Base-by-base conservation (phyloP, 2,797 vertebrate genomes). In the Gymnoscopelus microlampas region DNA sequence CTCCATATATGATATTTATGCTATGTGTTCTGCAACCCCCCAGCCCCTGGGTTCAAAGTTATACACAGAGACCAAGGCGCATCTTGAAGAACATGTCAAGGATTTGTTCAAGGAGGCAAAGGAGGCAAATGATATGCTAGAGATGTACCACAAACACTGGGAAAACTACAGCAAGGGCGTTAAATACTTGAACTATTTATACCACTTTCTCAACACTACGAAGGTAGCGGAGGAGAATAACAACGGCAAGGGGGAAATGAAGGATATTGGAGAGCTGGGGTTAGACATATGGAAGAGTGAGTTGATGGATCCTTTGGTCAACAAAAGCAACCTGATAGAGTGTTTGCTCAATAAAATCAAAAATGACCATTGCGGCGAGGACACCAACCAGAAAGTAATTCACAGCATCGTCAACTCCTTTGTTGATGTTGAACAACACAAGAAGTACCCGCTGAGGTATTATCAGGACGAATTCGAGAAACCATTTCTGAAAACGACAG, bases 391-490 rank as follows among this genome's bases (percentile, higher is more conserved):
- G 94, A 99, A 99, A 93, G 96, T 99, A 91, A 98, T 95, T 89
- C 97, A 99, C 62, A 98, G 96, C 94, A 96, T 99, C 95, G 98
- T 99, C 94, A 96, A 99, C 96, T 99, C 98, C 94, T 99, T 99
- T 99, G 97, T 99, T 98, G 97, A 98, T 96, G 98, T 99, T 98
- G 97, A 99, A 98, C 97, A 99, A 95, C 99, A 98, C 96, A 98
- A 99, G 95, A 99, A 99, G 95, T 98, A 98, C 93, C 98, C 98
- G 88, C 95, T 95, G 79, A 95, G 93, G 98, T 99, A 99, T 98
- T 99, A 99, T 97, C 98, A 99, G 95, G 98, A 99, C 93, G 96
- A 97, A 89, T 99, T 99, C 89, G 98, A 99, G 94, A 96, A 94
- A 90, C 96, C 96, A 81, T 99, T 99, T 96, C 95, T 99, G 94